Conservation (phyloP, 2,888 invertebrate species). For the Trichopria drosophilae region DNA sequence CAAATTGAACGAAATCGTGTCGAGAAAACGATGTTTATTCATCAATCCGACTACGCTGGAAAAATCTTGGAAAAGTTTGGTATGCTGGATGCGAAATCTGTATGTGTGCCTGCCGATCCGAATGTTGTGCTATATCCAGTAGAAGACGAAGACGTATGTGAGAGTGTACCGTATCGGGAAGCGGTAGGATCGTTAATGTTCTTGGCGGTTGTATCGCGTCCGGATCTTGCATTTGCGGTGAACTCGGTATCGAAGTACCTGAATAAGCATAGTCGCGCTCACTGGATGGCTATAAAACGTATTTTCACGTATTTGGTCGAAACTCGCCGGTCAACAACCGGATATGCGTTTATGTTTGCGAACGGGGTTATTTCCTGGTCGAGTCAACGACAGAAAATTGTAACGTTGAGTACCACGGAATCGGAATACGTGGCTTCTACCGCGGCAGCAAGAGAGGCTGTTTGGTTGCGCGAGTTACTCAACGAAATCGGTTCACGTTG, state of each 20-base stretch:
- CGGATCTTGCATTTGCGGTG: too few relatives aligned
- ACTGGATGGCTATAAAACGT: slow-evolving; percentile 30
- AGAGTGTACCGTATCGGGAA: slow-evolving; percentile 23
- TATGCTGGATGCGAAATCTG: slow-evolving; percentile 24
- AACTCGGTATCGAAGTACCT: too few relatives aligned
- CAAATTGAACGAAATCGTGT: slow-evolving; percentile 16
- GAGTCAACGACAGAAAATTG: slow-evolving; percentile 31
- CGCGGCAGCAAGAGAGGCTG: slow-evolving; percentile 29
- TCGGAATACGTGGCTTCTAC: slow-evolving; percentile 38
- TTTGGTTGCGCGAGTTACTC: slow-evolving; percentile 34
- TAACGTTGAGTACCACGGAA: too few relatives aligned
- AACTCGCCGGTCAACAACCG: slow-evolving; percentile 34
- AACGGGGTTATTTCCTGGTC: slow-evolving; percentile 31
- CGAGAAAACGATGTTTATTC: slow-evolving; percentile 16
- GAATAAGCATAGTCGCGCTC: too few relatives aligned
- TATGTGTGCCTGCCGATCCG: slow-evolving; percentile 24
- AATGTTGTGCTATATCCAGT: slow-evolving; percentile 11
- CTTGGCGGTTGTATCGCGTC: too few relatives aligned
- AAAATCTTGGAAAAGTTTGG: slow-evolving; percentile 25
- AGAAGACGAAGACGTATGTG: slow-evolving; percentile 7
- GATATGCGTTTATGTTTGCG: slow-evolving; percentile 30
- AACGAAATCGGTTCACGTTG: too few relatives aligned
- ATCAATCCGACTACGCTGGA: slow-evolving; percentile 24
- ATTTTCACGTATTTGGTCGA: slow-evolving; percentile 30
- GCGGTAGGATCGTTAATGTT: too few relatives aligned